These are phyloP conservation scores for Cydia fagiglandana DNA, from an alignment of 1,140 invertebrate species.

Conservation along the genomic window DNA sequence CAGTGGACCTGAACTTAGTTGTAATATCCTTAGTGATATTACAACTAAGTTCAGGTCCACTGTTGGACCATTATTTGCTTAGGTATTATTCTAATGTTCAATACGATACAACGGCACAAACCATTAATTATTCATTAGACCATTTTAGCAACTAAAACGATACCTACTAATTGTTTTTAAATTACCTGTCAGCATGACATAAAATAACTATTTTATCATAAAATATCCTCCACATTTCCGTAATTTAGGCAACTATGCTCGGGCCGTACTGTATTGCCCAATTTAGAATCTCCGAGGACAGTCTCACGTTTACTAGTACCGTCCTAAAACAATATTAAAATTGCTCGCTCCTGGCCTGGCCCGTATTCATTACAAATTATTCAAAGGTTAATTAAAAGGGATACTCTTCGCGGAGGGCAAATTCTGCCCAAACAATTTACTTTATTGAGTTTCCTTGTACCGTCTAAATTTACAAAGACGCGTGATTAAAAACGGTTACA, in stretches of 20 bases:
- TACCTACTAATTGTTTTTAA: background rate
- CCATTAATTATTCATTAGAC: no score
- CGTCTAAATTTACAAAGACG: constrained; percentile 19
- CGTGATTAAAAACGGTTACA: constrained; percentile 13
- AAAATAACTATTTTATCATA: background rate
- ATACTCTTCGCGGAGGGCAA: constrained; percentile 17
- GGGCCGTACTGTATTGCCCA: constrained; percentile 3
- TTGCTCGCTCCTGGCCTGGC: background rate
- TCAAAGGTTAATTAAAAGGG: constrained; percentile 32
- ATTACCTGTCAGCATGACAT: constrained; percentile 8
- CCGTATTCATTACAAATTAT: constrained; percentile 30
- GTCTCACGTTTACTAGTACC: constrained; percentile 12
- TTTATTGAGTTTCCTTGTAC: constrained; percentile 13
- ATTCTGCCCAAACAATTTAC: constrained; percentile 31
- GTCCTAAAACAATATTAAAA: constrained; percentile 32
- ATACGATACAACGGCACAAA: no score
- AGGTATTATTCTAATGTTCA: no score
- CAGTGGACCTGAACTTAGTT: no score
- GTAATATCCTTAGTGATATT: no score
- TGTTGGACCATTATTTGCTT: no score
- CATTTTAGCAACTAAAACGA: no score
- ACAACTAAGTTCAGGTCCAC: no score
- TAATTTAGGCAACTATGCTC: background rate
- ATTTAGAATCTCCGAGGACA: background rate
- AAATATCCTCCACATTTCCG: background rate